A percentile compares a stretch with the other conserved stretches of the same genome.
phyloP scores from a whole-genome alignment of 2,888 invertebrate species.

The Platerodrilus igneus region DNA sequence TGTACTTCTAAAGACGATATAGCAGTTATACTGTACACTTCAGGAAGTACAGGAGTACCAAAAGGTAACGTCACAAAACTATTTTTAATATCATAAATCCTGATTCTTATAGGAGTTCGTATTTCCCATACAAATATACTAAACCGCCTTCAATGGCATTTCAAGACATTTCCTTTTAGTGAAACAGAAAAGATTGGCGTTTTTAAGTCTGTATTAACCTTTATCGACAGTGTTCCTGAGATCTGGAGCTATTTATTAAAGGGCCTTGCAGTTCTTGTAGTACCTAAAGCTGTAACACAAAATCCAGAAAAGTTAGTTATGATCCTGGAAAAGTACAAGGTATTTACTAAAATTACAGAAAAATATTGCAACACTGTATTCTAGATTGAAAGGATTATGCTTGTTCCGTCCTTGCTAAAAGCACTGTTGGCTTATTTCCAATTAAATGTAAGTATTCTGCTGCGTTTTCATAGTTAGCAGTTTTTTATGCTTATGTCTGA shows the following conservation, averaged over 20 bases:
- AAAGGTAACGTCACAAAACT: conserved; percentile 57
- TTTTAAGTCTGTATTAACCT: no score
- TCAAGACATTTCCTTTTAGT: no score
- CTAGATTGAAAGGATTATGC: conserved; percentile 69
- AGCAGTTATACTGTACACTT: conserved; percentile 76
- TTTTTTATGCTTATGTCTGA: no score
- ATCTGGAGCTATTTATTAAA: no score
- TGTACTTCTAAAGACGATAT: conserved; percentile 51
- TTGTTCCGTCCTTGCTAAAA: conserved; percentile 78
- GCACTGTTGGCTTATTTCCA: conserved; percentile 73
- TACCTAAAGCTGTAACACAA: no score
- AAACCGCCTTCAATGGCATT: no score
- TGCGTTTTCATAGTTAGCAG: no score
- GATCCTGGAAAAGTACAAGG: no score
- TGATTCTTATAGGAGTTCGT: conserved; percentile 61
- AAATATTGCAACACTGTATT: conserved; percentile 28
- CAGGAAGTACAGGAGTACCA: conserved; percentile 87
- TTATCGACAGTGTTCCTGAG: no score
- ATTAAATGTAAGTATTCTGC: conserved; percentile 53
- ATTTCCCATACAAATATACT: conserved; percentile 70
- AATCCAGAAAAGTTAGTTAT: no score
- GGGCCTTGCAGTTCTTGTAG: no score
- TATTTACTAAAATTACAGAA: conserved; percentile 45
- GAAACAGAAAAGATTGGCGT: no score
- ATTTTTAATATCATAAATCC: background rate